phyloP scores from a whole-genome alignment of 2,888 invertebrate genomes.

The Cephus sareptanus region DNA sequence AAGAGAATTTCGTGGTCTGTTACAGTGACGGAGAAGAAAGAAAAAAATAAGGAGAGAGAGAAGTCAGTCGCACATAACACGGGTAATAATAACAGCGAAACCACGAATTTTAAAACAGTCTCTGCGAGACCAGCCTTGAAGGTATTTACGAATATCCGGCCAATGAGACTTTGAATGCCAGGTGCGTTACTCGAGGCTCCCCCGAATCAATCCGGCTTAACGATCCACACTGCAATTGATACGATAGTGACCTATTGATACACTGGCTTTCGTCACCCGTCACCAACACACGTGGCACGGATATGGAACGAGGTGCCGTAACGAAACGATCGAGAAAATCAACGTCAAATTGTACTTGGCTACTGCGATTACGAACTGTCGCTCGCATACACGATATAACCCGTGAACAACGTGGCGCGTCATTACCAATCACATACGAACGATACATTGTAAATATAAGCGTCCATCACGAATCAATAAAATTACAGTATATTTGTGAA shows the following conservation, averaged over 20 bases:
- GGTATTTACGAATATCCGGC: slow-evolving; percentile 6
- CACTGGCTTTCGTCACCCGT: background rate
- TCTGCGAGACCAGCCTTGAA: background rate
- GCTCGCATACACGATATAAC: background rate
- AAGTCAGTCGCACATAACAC: background rate
- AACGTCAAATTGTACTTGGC: background rate
- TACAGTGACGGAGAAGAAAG: background rate
- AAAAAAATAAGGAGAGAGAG: background rate
- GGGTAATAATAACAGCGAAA: background rate
- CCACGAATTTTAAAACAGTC: background rate
- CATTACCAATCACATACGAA: background rate
- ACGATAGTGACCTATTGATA: background rate
- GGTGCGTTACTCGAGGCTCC: background rate
- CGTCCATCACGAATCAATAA: background rate
- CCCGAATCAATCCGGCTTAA: background rate
- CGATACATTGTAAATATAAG: background rate
- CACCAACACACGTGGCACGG: background rate
- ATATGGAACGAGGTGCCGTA: background rate
- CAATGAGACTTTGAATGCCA: background rate
- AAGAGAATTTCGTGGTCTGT: background rate
- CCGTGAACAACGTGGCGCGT: background rate
- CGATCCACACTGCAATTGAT: background rate
- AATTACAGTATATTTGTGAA: no score
- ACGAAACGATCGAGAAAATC: background rate
- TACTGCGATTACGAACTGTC: background rate